A percentile compares a stretch with the other conserved stretches of the same genome.
phyloP scores from a whole-genome alignment of 2,113 vertebrate genomes.

The Rhynchomys soricoides region DNA sequence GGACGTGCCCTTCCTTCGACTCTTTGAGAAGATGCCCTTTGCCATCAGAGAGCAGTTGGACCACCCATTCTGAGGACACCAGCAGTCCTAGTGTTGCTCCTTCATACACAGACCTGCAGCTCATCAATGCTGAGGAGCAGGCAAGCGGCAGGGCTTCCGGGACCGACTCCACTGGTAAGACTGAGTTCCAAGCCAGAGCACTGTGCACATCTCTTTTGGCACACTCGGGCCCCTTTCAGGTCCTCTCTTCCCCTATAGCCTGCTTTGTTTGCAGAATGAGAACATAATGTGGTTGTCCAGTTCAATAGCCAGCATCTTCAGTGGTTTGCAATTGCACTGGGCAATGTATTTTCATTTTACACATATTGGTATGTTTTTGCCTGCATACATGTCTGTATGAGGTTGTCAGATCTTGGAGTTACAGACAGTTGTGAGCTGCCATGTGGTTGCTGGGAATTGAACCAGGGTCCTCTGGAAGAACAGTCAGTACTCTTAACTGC shows the following conservation, averaged over 20 bases:
- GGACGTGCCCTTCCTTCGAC: constrained; percentile 83
- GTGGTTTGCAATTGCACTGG: background rate
- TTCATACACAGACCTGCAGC: constrained; percentile 86
- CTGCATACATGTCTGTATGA: too few species aligned
- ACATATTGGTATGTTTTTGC: too few species aligned
- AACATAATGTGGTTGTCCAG: background rate
- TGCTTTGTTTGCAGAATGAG: constrained; percentile 28
- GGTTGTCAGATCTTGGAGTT: too few species aligned
- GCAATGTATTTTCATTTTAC: too few species aligned
- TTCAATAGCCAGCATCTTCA: background rate
- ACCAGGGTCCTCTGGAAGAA: too few species aligned
- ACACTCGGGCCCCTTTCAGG: background rate
- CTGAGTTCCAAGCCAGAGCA: background rate
- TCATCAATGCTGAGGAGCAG: constrained; percentile 83
- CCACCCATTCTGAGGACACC: constrained; percentile 86
- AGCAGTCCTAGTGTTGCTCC: constrained; percentile 86
- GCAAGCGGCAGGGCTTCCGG: constrained; percentile 83
- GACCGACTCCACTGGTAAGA: constrained; percentile 87
- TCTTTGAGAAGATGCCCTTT: constrained; percentile 80
- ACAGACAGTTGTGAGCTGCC: too few species aligned
- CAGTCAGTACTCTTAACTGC: too few species aligned
- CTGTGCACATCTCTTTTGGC: background rate
- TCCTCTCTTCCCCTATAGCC: background rate
- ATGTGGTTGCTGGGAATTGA: too few species aligned
- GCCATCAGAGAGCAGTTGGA: constrained; percentile 87